These are phyloP conservation scores for Hylaeus volcanicus DNA, from an alignment of 1,140 invertebrate genomes.

Conservation along the genomic window DNA sequence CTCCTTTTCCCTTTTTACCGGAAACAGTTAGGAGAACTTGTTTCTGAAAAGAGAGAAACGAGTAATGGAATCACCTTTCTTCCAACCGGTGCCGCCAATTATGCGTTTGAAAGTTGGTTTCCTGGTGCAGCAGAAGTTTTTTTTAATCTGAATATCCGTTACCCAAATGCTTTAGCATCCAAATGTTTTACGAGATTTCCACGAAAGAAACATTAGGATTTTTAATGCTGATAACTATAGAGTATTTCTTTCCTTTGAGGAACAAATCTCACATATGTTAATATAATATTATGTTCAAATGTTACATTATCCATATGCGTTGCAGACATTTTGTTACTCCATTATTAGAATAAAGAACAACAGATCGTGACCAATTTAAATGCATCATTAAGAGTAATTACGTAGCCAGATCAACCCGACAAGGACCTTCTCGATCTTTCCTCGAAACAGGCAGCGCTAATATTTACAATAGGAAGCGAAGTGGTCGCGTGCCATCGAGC, in stretches of 20 bases:
- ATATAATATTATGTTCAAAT: too few relatives aligned
- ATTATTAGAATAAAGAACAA: background rate
- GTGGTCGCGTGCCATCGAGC: slow-evolving; percentile 68
- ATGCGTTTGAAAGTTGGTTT: background rate
- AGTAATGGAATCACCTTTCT: background rate
- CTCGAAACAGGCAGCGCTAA: slow-evolving; percentile 58
- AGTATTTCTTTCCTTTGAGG: too few relatives aligned
- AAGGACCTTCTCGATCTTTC: slow-evolving; percentile 51
- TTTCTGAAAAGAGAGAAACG: background rate
- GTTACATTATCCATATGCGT: too few relatives aligned
- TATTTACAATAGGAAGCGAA: slow-evolving; percentile 68
- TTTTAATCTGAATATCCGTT: too few relatives aligned
- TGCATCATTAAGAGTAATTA: slow-evolving; percentile 3
- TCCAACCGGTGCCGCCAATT: background rate
- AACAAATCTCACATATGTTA: too few relatives aligned
- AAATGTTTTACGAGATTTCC: too few relatives aligned
- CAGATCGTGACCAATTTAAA: background rate
- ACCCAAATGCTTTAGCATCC: too few relatives aligned
- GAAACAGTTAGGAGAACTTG: slow-evolving; percentile 8
- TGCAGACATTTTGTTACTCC: too few relatives aligned
- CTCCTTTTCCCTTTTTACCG: background rate
- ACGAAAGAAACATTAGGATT: too few relatives aligned
- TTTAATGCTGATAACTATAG: too few relatives aligned
- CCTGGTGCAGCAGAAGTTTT: background rate
- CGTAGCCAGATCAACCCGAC: slow-evolving; percentile 46